A percentile compares a stretch with the other conserved stretches of the same genome.
These are phyloP conservation scores for Asbolus verrucosus DNA, from an alignment of 1,140 invertebrate genomes.

Conservation along the genomic window DNA sequence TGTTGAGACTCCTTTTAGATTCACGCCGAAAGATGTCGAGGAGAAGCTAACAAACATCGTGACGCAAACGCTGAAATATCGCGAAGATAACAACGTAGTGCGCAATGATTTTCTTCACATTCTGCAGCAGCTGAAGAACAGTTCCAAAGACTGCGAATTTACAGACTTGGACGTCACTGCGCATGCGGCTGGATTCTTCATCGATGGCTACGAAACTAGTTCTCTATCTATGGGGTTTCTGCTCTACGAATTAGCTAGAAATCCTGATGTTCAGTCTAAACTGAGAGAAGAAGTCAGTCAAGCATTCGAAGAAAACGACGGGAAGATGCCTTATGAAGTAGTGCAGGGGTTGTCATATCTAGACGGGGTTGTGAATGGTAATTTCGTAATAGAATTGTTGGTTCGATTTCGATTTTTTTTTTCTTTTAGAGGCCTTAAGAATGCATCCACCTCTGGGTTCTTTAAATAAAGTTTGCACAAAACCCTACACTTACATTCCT, in stretches of 20 bases:
- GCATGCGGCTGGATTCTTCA: constrained; percentile 70
- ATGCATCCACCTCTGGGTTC: constrained; percentile 64
- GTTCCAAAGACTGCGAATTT: constrained; percentile 62
- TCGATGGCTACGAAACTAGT: constrained; percentile 72
- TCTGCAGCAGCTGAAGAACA: constrained; percentile 49
- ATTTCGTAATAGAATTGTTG: background rate
- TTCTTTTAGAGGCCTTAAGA: constrained; percentile 67
- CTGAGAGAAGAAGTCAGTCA: constrained; percentile 73
- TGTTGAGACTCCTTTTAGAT: background rate
- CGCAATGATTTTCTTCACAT: constrained; percentile 61
- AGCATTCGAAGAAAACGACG: constrained; percentile 50
- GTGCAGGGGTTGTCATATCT: background rate
- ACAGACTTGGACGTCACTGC: constrained; percentile 73
- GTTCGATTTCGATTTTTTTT: constrained; percentile 7
- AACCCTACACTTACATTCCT: constrained; percentile 51
- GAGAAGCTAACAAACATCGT: constrained; percentile 48
- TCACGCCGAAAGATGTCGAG: constrained; percentile 49
- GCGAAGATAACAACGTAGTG: constrained; percentile 61
- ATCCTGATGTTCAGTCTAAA: constrained; percentile 75
- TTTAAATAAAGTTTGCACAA: constrained; percentile 55
- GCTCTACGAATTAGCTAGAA: constrained; percentile 72
- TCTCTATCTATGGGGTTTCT: constrained; percentile 45
- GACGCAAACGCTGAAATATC: constrained; percentile 59
- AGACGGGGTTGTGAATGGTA: background rate
- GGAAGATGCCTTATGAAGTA: background rate